phyloP scores from a whole-genome alignment of 1,140 invertebrate species.

The Atta cephalotes region DNA sequence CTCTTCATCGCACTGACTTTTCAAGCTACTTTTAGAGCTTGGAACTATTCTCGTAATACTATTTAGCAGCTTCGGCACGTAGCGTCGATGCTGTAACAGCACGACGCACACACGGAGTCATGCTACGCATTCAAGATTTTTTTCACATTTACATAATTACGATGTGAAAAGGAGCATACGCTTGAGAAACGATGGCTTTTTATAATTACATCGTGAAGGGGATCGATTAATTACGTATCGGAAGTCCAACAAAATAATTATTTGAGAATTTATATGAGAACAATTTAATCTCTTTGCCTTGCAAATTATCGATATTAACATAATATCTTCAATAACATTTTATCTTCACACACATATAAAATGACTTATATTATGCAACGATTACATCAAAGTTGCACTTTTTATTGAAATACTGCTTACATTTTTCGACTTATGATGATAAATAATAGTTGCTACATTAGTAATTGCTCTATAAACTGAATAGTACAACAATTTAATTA shows the following conservation, averaged over 20 bases:
- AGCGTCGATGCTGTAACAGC: conserved; percentile 41
- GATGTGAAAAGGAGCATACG: neutral
- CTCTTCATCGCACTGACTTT: conserved; percentile 54
- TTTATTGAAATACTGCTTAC: neutral
- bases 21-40: conserved; percentile 44
- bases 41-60: conserved; percentile 55
- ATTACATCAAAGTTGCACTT: neutral
- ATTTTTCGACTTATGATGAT: neutral
- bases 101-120: neutral
- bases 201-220: neutral
- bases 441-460: too few relatives aligned
- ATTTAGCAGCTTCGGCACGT: conserved; percentile 31
- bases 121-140: neutral
- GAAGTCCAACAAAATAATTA: neutral
- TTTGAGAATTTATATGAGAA: too few relatives aligned
- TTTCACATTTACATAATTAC: conserved; percentile 33
- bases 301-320: neutral
- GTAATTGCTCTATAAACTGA: neutral
- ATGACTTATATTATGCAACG: neutral
- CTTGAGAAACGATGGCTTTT: neutral
- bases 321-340: neutral
- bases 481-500: neutral
- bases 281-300: neutral
- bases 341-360: neutral
- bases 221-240: neutral